Conservation (phyloP, 2,797 vertebrate species). For the Myotis myotis region DNA sequence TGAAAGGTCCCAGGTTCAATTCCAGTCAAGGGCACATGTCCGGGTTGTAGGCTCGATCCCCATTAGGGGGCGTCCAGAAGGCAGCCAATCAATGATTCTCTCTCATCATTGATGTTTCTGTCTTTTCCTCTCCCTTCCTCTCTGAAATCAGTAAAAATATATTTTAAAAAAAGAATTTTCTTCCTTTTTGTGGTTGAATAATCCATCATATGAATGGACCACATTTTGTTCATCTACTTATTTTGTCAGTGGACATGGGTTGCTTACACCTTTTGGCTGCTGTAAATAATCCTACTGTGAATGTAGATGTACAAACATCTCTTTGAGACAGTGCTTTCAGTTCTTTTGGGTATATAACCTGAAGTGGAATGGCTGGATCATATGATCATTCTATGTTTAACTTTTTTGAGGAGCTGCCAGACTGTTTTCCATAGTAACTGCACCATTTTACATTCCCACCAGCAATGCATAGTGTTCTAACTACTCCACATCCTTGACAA, state of each 20-base stretch:
- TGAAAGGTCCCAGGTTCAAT: too few species aligned
- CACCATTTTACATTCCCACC: not conserved
- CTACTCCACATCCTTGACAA: not conserved
- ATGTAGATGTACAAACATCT: not conserved
- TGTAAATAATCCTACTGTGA: not conserved
- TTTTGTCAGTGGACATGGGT: not conserved
- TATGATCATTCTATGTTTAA: not conserved
- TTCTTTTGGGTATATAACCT: not conserved
- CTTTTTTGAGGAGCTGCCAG: not conserved
- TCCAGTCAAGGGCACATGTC: too few species aligned
- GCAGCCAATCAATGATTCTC: too few species aligned
- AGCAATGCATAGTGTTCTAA: not conserved
- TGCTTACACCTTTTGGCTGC: not conserved
- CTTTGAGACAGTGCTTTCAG: not conserved
- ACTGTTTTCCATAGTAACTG: not conserved
- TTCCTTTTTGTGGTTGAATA: not conserved
- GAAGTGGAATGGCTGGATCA: not conserved
- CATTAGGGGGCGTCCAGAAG: too few species aligned
- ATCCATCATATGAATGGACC: not conserved
- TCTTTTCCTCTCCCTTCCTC: too few species aligned
- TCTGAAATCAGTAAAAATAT: too few species aligned
- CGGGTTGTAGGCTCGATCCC: too few species aligned
- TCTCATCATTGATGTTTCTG: too few species aligned
- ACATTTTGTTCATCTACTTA: not conserved
- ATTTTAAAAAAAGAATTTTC: too few species aligned